Conservation (phyloP, 2,797 vertebrate genomes). For the Urocyon cinereoargenteus region DNA sequence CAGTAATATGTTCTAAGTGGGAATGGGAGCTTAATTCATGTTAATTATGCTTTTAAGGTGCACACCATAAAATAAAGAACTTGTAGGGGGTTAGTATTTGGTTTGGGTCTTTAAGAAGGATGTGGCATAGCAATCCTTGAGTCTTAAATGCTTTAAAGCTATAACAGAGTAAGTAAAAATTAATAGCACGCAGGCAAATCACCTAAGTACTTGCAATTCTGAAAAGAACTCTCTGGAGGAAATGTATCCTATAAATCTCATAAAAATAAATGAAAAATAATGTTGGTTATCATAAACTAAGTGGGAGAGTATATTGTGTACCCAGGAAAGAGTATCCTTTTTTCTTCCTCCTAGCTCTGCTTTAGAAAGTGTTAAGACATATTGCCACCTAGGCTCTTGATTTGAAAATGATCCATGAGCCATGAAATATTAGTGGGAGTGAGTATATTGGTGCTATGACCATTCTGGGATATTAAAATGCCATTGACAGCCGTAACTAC, state of each 20-base stretch:
- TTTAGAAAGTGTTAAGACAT: constrained; percentile 68
- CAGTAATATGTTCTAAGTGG: neutral
- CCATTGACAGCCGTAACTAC: constrained; percentile 79
- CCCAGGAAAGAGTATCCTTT: neutral
- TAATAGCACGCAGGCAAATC: constrained; percentile 48
- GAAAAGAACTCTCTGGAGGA: constrained; percentile 38
- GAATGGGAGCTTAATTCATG: neutral
- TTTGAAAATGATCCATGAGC: constrained; percentile 75
- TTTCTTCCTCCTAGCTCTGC: constrained; percentile 18
- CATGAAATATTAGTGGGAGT: constrained; percentile 70
- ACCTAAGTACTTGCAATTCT: constrained; percentile 62
- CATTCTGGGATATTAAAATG: constrained; percentile 79
- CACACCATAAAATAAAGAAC: neutral
- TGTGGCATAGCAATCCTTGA: neutral
- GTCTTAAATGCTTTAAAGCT: constrained; percentile 53
- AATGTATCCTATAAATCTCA: constrained; percentile 20
- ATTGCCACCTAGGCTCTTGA: constrained; percentile 46
- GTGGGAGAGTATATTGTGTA: constrained; percentile 32
- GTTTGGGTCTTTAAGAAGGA: neutral
- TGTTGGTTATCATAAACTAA: constrained; percentile 51
- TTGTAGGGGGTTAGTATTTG: neutral
- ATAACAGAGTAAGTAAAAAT: constrained; percentile 65
- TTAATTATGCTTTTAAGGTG: neutral
- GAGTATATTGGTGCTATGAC: constrained; percentile 61
- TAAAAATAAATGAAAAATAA: constrained; percentile 73